Conservation (phyloP, 2,888 invertebrate genomes). For the Perithous albicinctus region DNA sequence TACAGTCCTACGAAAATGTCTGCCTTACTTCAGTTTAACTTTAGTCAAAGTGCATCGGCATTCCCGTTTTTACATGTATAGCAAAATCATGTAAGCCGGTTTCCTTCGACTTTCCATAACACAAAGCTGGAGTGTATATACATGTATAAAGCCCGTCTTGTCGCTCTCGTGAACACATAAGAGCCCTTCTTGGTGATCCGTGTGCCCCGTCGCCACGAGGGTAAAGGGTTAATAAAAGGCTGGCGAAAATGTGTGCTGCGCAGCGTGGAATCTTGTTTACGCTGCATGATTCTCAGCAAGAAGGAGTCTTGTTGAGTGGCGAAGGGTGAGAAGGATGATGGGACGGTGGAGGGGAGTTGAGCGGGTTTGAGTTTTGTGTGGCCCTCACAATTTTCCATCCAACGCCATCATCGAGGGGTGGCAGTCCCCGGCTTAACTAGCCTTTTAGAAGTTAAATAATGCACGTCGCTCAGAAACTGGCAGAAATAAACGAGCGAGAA, state of each 20-base stretch:
- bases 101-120: not conserved
- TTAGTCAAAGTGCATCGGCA: not conserved
- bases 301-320: conserved; percentile 8
- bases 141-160: conserved; percentile 7
- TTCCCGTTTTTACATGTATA: not conserved
- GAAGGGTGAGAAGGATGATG: not conserved
- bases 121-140: conserved; percentile 2
- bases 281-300: conserved; percentile 40
- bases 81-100: not conserved
- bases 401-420: conserved; percentile 44
- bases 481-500: conserved; percentile 24
- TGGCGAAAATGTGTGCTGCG: conserved; percentile 40
- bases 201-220: conserved; percentile 29
- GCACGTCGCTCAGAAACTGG: conserved; percentile 9
- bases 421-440: conserved; percentile 35
- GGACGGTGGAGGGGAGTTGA: too few relatives aligned
- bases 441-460: conserved; percentile 57
- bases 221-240: conserved; percentile 65
- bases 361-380: conserved; percentile 1
- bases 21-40: not conserved
- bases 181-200: conserved; percentile 42
- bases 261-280: conserved; percentile 57
- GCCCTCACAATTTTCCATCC: conserved; percentile 21
- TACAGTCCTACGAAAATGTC: not conserved
- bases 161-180: conserved; percentile 45